Base-by-base conservation (phyloP, 1,140 invertebrate species). In the Zaprionus nigranus region DNA sequence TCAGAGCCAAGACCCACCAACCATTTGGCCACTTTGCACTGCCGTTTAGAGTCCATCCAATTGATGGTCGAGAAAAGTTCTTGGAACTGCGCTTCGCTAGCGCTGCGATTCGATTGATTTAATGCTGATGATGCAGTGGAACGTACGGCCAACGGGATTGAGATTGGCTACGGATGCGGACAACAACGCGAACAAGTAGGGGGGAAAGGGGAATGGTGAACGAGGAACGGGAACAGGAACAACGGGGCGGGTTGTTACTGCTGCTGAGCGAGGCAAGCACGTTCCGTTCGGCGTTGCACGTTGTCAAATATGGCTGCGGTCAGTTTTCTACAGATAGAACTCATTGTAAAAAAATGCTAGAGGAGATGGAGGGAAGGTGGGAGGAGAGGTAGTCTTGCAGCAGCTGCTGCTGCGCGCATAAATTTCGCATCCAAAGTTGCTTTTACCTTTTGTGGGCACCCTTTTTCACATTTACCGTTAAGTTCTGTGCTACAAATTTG, bases 281-380 rank as follows among this genome's bases (percentile, higher is more conserved):
- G 85, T 88, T 90, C 80, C 73, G 66, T 75, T 70, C 30, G 56
- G 56, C 56, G 56, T 68, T 68, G 65, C 36, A 17, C 68, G 80
- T 88, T 86, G 84, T 86, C 83, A 88, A 88, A 86, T 86, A 86
- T 86, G 83, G 83, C 77, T 86, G 83, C 74, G 83, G 83, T 87
- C 83, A 87, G 81, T 87, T 87, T 88, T 74, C 72, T 69, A 67
- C 40, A 28, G 13, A 62, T 46, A 51, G n/a, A 66, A 51, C 57
- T 46, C 40, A 46, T 46, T 46, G 40, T 34, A 20, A 60, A 58
- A 75, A 75, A 65, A 26, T 43, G 34, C 61, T 46, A 30, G 2
- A 6, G 4, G 4, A 26, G 4, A n/a, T n/a, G 4, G 24, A 15
- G 2, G 15, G 4, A 5, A 15, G 38, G 0, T 6, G n/a, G 15